These are phyloP conservation scores for Panopea generosa DNA, from an alignment of 2,888 invertebrate species.

Conservation along the genomic window DNA sequence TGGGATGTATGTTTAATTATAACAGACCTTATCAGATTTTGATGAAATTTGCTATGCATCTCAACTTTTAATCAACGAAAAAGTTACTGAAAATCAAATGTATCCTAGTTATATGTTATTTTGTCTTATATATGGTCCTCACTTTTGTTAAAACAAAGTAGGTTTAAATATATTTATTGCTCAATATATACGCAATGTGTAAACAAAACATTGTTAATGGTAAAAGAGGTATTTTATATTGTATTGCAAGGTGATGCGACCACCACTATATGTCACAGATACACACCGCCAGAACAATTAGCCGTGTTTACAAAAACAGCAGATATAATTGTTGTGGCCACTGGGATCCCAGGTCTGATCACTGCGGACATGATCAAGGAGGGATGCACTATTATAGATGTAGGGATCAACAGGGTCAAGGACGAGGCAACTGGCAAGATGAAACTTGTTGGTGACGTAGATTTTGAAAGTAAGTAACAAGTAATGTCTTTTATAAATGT, in stretches of 20 bases:
- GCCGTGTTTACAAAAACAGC: conserved; percentile 90
- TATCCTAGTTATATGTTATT: no score
- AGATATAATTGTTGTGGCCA: conserved; percentile 92
- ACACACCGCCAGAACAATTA: conserved; percentile 93
- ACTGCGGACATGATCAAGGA: conserved; percentile 93
- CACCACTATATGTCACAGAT: conserved; percentile 94
- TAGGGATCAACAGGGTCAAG: conserved; percentile 90
- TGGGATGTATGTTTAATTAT: no score
- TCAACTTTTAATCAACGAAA: no score
- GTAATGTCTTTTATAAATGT: neutral
- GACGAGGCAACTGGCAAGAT: conserved; percentile 88
- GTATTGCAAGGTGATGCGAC: conserved; percentile 91
- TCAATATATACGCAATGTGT: no score
- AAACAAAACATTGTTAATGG: no score
- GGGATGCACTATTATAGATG: conserved; percentile 95
- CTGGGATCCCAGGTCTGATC: conserved; percentile 87
- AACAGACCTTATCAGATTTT: no score
- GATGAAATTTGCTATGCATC: no score
- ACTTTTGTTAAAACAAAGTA: no score
- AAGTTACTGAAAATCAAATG: no score
- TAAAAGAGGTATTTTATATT: no score
- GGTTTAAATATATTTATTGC: no score
- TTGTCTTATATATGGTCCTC: no score
- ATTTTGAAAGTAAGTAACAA: conserved; percentile 89
- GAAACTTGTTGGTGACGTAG: conserved; percentile 93